These are phyloP conservation scores for Sphinx pinastri DNA, from an alignment of 2,888 invertebrate genomes.

Conservation along the genomic window DNA sequence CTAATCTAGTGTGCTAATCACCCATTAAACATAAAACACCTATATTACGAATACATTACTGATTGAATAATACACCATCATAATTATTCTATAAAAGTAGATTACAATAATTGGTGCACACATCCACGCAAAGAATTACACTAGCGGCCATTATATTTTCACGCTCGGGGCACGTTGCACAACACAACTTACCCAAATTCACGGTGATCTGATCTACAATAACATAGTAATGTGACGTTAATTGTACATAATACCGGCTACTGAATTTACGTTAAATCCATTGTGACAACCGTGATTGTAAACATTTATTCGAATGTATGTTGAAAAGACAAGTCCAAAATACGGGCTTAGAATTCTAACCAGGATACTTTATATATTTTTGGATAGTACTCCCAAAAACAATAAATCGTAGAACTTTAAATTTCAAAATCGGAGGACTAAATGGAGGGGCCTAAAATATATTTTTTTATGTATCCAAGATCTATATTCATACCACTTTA, in stretches of 20 bases:
- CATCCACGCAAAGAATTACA: slow-evolving; percentile 43
- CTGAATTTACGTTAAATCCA: neutral
- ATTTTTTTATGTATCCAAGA: no score
- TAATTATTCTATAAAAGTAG: slow-evolving; percentile 8
- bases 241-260: slow-evolving; percentile 32
- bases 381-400: no score
- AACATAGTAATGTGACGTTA: slow-evolving; percentile 28
- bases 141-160: slow-evolving; percentile 63
- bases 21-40: neutral
- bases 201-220: slow-evolving; percentile 31
- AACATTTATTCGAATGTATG: neutral
- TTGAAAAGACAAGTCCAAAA: neutral
- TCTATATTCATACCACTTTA: no score
- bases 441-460: no score
- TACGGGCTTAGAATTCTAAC: no score
- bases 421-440: no score
- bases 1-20: no score
- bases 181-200: slow-evolving; percentile 44
- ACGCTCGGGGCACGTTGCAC: slow-evolving; percentile 57
- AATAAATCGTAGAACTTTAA: no score
- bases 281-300: neutral
- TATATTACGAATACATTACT: neutral
- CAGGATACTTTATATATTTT: no score
- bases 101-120: slow-evolving; percentile 42
- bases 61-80: neutral